phyloP scores from a whole-genome alignment of 2,113 vertebrate species.

The Melanostigma gelatinosum region DNA sequence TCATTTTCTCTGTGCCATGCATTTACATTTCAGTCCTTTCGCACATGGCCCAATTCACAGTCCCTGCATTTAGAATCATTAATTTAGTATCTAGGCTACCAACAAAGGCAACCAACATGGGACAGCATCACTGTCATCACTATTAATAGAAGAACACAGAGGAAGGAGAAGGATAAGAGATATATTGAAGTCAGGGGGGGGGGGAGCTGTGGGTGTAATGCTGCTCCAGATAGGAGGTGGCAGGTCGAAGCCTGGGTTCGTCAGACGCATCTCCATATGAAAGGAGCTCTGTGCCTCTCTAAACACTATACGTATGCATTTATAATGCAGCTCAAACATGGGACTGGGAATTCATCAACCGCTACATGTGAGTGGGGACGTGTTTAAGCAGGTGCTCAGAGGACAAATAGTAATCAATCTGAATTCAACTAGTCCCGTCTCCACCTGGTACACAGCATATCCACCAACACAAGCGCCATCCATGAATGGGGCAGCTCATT shows the following conservation, averaged over 20 bases:
- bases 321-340: slow-evolving; percentile 73
- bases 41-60: slow-evolving; percentile 26
- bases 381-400: slow-evolving; percentile 76
- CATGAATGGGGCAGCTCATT: slow-evolving; percentile 24
- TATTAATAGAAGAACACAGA: slow-evolving; percentile 58
- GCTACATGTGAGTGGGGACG: slow-evolving; percentile 23
- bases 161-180: slow-evolving; percentile 41
- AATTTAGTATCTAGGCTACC: slow-evolving; percentile 59
- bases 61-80: slow-evolving; percentile 54
- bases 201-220: slow-evolving; percentile 62
- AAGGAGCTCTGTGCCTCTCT: slow-evolving; percentile 70
- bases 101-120: slow-evolving; percentile 64
- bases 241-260: slow-evolving; percentile 55
- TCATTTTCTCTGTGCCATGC: slow-evolving; percentile 31
- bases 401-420: slow-evolving; percentile 73
- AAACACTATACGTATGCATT: slow-evolving; percentile 76
- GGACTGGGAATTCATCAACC: slow-evolving; percentile 67
- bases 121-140: slow-evolving; percentile 50
- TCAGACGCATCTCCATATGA: slow-evolving; percentile 79
- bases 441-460: slow-evolving; percentile 68
- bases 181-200: slow-evolving; percentile 47
- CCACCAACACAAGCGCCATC: background rate
- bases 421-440: slow-evolving; percentile 59
- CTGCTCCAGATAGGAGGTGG: slow-evolving; percentile 60
- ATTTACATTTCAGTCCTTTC: slow-evolving; percentile 68